Evolutionary conservation across 2,113 vertebrate genomes (phyloP).

Genomic region (Sylvia atricapilla): DNA sequence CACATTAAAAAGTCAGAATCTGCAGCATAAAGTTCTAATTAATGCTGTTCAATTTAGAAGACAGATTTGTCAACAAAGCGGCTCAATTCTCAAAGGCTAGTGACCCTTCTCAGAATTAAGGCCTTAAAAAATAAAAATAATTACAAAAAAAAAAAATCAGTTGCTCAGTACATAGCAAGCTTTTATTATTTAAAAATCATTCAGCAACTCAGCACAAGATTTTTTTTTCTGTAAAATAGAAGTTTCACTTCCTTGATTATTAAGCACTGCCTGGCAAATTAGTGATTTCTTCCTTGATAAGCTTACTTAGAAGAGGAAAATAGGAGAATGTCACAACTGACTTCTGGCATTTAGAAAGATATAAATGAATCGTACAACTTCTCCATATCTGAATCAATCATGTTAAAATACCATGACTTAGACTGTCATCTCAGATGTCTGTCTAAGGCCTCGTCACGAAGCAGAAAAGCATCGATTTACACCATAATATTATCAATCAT

Average conservation of each 20-base stretch:
- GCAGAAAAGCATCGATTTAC: not conserved
- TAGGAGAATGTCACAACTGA: constrained; percentile 26
- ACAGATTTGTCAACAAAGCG: constrained; percentile 66
- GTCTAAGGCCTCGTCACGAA: not conserved
- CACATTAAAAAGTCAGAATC: constrained; percentile 55
- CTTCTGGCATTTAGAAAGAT: constrained; percentile 5
- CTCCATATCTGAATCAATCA: not conserved
- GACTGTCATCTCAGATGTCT: not conserved
- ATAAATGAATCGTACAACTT: constrained; percentile 10
- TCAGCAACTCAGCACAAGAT: constrained; percentile 41
- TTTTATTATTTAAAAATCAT: constrained; percentile 63
- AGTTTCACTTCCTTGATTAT: constrained; percentile 57
- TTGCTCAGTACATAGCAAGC: constrained; percentile 26
- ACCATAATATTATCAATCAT: not conserved
- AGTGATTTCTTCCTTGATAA: constrained; percentile 52
- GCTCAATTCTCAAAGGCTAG: constrained; percentile 61
- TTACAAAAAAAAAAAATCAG: not conserved
- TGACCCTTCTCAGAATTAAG: constrained; percentile 62
- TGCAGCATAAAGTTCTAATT: constrained; percentile 58
- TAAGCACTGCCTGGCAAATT: constrained; percentile 33
- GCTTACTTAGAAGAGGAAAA: constrained; percentile 31
- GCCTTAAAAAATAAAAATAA: constrained; percentile 9
- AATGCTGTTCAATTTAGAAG: constrained; percentile 59
- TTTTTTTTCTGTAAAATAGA: constrained; percentile 26
- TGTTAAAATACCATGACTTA: constrained; percentile 3